Evolutionary conservation across 2,888 invertebrate species (phyloP), one percentile per base, ranked within the genome.

Genomic region (Cataglyphis rosenhaueri): DNA sequence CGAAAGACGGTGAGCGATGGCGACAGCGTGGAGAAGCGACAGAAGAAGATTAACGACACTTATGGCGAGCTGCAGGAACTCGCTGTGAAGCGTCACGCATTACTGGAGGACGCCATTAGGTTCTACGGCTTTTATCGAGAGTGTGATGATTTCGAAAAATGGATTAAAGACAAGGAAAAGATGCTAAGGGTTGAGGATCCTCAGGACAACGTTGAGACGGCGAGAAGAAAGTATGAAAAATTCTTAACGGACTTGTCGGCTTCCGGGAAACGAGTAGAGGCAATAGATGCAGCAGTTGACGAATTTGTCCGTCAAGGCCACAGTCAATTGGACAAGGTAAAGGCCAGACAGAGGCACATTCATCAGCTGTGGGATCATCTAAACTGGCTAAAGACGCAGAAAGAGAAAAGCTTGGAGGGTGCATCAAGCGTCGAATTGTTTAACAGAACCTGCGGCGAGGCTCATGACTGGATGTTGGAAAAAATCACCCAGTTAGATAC

Each of bases 121-220:
- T 95, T 99, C 82, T 99, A 98, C 95, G 97, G 97, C 76, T 99
- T 99, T 95, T 99, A 98, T 95, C 96, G 98, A 12, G 99, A 99
- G 93, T 99, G 99, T 94, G 99, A 99, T 92, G 99, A 99, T 95
- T 99, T 99, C 93, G 99, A 99, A 94, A 97, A 97, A 90, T 99
- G 99, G 99, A 98, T 99, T 95, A 97, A 97, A 91, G 99, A 99
- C 88, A 99, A 99, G 95, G 99, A 99, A 93, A 97, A 97, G 92
- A 96, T 99, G 95, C 95, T 99, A 78, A 95, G 97, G 64, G 96
- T 97, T 4, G 97, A 98, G 71, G 98, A 99, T 85, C 96, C 97
- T 0, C 96, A 96, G 18, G 98, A 99, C 87, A 98, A 97, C 90
- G 98, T 99, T 15, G 98, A 98, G 90, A 98, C 97, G 61, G 98